Conservation (phyloP, 2,797 vertebrate genomes). For the Coregonus suidteri region DNA sequence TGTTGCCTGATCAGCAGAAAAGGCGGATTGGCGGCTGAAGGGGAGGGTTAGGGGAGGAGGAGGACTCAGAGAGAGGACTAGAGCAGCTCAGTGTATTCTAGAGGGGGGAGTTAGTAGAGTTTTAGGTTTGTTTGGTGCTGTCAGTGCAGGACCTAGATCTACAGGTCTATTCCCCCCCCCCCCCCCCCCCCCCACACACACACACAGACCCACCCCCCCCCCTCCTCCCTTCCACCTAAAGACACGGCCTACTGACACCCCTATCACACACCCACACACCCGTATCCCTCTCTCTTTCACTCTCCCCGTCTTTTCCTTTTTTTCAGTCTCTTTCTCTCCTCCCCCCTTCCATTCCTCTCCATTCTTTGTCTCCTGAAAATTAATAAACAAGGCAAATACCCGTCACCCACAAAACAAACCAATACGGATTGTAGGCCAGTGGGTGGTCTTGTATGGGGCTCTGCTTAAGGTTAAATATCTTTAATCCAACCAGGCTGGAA, state of each 20-base stretch:
- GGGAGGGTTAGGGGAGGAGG: conserved; percentile 17
- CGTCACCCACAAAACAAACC: conserved; percentile 46
- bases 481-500: conserved; percentile 63
- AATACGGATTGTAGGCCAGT: conserved; percentile 38
- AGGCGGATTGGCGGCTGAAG: conserved; percentile 39
- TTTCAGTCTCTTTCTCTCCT: background rate
- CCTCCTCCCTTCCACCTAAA: conserved; percentile 3
- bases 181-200: background rate
- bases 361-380: conserved; percentile 43
- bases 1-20: conserved; percentile 53
- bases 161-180: background rate
- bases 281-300: conserved; percentile 3
- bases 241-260: conserved; percentile 18
- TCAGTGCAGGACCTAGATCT: conserved; percentile 9
- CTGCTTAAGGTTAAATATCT: conserved; percentile 65
- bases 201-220: background rate
- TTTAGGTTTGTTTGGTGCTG: conserved; percentile 24
- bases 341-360: background rate
- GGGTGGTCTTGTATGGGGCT: conserved; percentile 63
- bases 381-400: conserved; percentile 60
- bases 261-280: conserved; percentile 20
- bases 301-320: background rate
- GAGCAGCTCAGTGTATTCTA: background rate
- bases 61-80: conserved; percentile 16
- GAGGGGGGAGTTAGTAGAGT: conserved; percentile 23